phyloP scores from a whole-genome alignment of 2,113 vertebrate genomes.

The Callocephalon fimbriatum region DNA sequence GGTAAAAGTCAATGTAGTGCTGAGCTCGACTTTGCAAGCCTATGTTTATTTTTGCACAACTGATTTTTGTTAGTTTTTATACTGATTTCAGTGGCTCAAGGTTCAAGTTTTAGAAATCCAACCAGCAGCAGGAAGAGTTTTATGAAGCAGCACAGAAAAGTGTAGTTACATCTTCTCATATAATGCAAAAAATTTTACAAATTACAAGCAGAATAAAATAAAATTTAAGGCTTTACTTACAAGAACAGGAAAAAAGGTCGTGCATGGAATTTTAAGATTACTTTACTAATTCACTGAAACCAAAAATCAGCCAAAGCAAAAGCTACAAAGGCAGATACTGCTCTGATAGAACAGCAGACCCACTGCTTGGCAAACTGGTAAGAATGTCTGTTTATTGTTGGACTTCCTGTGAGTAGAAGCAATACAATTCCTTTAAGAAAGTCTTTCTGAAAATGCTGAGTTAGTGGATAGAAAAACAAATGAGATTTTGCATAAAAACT shows the following conservation, averaged over 20 bases:
- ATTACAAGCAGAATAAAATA: neutral
- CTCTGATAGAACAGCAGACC: neutral
- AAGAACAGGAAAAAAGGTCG: neutral
- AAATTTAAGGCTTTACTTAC: neutral
- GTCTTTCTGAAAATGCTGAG: neutral
- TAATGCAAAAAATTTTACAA: neutral
- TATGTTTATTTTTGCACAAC: neutral
- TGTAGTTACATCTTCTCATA: neutral
- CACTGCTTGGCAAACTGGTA: neutral
- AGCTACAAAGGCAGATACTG: neutral
- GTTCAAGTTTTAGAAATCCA: neutral
- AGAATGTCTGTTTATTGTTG: neutral
- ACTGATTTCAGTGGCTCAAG: neutral
- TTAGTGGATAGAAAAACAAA: neutral
- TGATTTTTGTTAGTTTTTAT: neutral
- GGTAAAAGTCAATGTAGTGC: neutral
- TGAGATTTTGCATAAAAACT: neutral
- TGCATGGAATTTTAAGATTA: neutral
- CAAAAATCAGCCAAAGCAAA: neutral
- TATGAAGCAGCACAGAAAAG: neutral
- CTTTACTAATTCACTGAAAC: neutral
- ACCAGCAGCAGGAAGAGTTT: neutral
- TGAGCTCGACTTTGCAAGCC: neutral
- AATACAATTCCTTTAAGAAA: neutral
- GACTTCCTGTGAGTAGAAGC: neutral